These are phyloP conservation scores for Hydrotaea cyrtoneurina DNA, from an alignment of 2,888 invertebrate genomes.

Conservation along the genomic window DNA sequence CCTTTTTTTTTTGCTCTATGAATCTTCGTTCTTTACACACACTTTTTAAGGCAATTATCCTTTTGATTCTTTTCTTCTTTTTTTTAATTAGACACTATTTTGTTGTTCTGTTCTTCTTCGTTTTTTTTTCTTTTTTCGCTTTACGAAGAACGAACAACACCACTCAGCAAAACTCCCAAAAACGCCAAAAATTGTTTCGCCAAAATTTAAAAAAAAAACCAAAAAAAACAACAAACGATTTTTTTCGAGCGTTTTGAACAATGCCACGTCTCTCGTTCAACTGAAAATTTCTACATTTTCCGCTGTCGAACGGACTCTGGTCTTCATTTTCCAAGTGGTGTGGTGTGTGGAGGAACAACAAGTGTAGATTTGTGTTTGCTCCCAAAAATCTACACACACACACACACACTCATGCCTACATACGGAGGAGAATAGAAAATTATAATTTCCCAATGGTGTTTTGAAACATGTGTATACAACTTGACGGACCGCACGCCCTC, in stretches of 20 bases:
- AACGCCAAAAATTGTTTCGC: slow-evolving; percentile 2
- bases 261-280: slow-evolving; percentile 69
- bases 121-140: neutral
- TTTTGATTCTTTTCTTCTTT: slow-evolving; percentile 29
- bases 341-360: slow-evolving; percentile 40
- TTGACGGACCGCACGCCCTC: slow-evolving; percentile 34
- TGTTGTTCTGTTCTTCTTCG: neutral
- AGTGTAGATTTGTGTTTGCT: slow-evolving; percentile 48
- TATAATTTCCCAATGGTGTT: slow-evolving; percentile 27
- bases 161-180: slow-evolving; percentile 25
- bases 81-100: slow-evolving; percentile 10
- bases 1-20: neutral
- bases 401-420: neutral
- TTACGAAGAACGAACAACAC: neutral
- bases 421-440: neutral
- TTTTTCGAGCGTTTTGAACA: slow-evolving; percentile 68
- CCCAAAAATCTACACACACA: slow-evolving; percentile 32
- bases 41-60: slow-evolving; percentile 38
- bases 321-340: slow-evolving; percentile 11
- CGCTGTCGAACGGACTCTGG: slow-evolving; percentile 7
- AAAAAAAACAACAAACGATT: slow-evolving; percentile 25
- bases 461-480: slow-evolving; percentile 3
- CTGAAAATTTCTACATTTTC: slow-evolving; percentile 51
- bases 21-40: slow-evolving; percentile 19
- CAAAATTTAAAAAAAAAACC: neutral